Base-by-base conservation (phyloP, 2,888 invertebrate species). In the Drosophila anomalipes region DNA sequence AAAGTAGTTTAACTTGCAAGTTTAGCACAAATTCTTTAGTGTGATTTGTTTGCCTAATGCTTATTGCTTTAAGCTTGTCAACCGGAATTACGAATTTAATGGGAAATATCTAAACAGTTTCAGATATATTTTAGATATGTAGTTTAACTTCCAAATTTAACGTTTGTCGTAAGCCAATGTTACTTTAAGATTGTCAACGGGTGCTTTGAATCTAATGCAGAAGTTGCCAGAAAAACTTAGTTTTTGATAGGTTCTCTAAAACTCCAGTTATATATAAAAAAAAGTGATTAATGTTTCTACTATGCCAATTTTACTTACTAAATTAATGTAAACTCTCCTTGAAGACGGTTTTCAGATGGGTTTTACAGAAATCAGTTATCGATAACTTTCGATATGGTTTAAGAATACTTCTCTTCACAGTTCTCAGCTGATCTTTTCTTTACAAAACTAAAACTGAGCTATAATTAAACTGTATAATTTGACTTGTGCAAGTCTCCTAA, bases 1-100 rank as follows among this genome's bases (percentile, higher is more conserved):
- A 22, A 69, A 54, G 60, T 52, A 62, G 65, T 65, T 71, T 68
- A 52, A 37, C 54, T 44, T 52, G 41, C 22, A 22, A 28, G 37
- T 41, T 41, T 68, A 39, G 35, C 22, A 58, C 51, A 61, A 71
- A 71, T 66, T 81, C 66, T 47, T 63, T 47, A 32, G 47, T 26
- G 9, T 14, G 2, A n/a, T 10, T 26, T 35, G 4, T 49, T 32
- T 58, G 14, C 41, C 26, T 28, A 37, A 56, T 56, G 19, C 28
- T 37, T 37, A 22, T 5, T 33, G 16, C n/a, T 22, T 14, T 26
- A 49, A 7, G 35, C 26, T 28, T 37, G 56, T 56, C 56, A 57
- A 39, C 28, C 14, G 35, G 12, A 6, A 28, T n/a, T 56, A n/a
- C 19, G 0, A 56, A 56, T n/a, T 3, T 4, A 37, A 12, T 10